A percentile compares a stretch with the other conserved stretches of the same genome.
Conservation (phyloP, 1,140 invertebrate genomes). For the Drosophila lowei region DNA sequence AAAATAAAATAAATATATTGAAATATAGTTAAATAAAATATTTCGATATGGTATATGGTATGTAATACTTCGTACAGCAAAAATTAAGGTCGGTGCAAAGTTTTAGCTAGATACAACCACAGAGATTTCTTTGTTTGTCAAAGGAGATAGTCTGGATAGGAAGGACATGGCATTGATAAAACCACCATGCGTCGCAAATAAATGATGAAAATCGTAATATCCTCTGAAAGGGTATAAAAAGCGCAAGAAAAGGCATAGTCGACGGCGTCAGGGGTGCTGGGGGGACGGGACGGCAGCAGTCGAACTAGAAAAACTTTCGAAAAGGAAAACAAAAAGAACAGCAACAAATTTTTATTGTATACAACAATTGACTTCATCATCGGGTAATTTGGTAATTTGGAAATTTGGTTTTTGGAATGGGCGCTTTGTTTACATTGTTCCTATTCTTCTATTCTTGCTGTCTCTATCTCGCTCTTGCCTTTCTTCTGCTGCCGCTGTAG, state of each 20-base stretch:
- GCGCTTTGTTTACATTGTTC: slow-evolving; percentile 78
- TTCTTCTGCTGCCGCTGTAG: neutral
- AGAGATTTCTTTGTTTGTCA: too few species aligned
- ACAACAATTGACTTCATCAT: slow-evolving; percentile 81
- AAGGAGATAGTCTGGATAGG: too few species aligned
- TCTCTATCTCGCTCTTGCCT: neutral
- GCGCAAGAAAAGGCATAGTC: neutral
- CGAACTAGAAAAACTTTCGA: slow-evolving; percentile 60
- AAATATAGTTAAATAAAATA: too few species aligned
- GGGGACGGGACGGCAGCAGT: slow-evolving; percentile 7
- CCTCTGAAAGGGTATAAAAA: slow-evolving; percentile 15
- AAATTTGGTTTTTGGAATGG: slow-evolving; percentile 47
- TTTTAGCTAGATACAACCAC: too few species aligned
- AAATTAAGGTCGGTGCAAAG: too few species aligned
- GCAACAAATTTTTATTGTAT: slow-evolving; percentile 65
- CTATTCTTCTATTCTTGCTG: slow-evolving; percentile 48
- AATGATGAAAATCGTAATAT: too few species aligned
- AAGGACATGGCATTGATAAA: too few species aligned
- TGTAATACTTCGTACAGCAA: too few species aligned
- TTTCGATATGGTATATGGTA: too few species aligned
- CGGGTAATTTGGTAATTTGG: slow-evolving; percentile 68
- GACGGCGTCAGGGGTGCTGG: too few species aligned
- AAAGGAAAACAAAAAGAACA: slow-evolving; percentile 50
- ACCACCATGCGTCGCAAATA: too few species aligned
- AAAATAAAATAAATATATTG: too few species aligned